Evolutionary conservation across 2,888 invertebrate genomes (phyloP), one percentile per base, ranked within the genome.

Genomic region (Syrista parreyssii): DNA sequence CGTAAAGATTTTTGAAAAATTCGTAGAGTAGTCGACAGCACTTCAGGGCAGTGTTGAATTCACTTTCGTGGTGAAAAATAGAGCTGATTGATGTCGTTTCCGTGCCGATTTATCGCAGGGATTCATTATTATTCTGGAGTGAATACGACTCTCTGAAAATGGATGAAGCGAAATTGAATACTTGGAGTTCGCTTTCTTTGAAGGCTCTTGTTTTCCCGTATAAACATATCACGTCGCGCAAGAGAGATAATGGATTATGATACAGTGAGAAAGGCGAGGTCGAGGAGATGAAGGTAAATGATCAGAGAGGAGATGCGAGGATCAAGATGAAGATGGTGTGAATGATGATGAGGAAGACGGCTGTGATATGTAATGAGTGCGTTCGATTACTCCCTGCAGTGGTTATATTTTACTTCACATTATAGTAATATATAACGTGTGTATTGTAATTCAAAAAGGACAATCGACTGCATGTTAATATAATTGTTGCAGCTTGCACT

Each of bases 1-100:
- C 81, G 83, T 80, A 34, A 30, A 30, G 82, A 79, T 80, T 83
- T 83, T 75, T 32, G 71, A 71, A 32, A 81, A 82, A 80, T 82
- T 85, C 79, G 78, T 71, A 71, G 71, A 6, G 30, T 71, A 71
- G 30, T 71, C 30, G 71, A 71, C 31, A 15, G 9, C 6, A 71
- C 32, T 71, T 12, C 30, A 9, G 23, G 30, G 11, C 15, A 71
- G 30, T 12, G 55, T 55, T 55, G 23, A 23, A 55, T 55, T 55
- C 23, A 1, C 23, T 55, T 55, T 23, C 9, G 23, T 9, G 2
- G 55, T 55, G 23, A 23, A 55, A 55, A 55, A 55, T 55, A 55
- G 23, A 55, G 55, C 23, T 15, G 23, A 55, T 55, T 9, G 55
- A 55, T 55, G 55, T 40, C 23, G 40, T 55, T 55, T 23, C 55